Base-by-base conservation (phyloP, 2,113 vertebrate genomes). In the Ictalurus furcatus region DNA sequence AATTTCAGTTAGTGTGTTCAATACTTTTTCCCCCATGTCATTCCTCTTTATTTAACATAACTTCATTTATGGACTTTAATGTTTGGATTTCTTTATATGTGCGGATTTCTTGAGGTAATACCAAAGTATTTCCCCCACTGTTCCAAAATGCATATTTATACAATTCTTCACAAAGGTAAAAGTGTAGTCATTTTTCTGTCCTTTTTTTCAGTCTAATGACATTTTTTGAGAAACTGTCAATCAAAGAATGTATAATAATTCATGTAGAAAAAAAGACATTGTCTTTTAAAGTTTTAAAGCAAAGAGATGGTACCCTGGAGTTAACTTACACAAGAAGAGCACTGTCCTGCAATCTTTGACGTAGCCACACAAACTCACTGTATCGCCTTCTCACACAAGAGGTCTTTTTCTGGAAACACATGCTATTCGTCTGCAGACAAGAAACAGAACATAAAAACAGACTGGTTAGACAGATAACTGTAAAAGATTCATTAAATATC, bases 361-460 rank as follows among this genome's bases (percentile, higher is more conserved):
- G 96, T 76, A 99, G 97, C 98, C 98, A 99, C 80, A 98, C 96
- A 90, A 99, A 99, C 88, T 99, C 98, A 92, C 97, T 95, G 89
- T 98, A 99, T 69, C 98, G 95, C 81, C 98, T 95, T 89, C 98
- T 94, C 12, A 99, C 98, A 89, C 95, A 96, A 7, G 98, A 98
- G 0, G 96, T 96, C 94, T 99, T 99, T 95, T 96, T 97, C 14
- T 96, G 97, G 88, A 99, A 99, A 91, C 98, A 99, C 94, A 99
- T 98, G 91, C 98, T 98, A 78, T 99, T 99, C 4, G 98, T 99
- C 98, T 96, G 52, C 4, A 90, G 58, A 85, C 14, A 88, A 85
- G 21, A 85, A 87, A 37, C 12, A 19, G 21, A 6, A 71, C 25
- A n/a, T 17, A 54, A 40, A 85, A 71, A 34, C 25, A 28, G 14